Evolutionary conservation across 1,140 invertebrate genomes (phyloP).

Genomic region (Saxidomus purpurata): DNA sequence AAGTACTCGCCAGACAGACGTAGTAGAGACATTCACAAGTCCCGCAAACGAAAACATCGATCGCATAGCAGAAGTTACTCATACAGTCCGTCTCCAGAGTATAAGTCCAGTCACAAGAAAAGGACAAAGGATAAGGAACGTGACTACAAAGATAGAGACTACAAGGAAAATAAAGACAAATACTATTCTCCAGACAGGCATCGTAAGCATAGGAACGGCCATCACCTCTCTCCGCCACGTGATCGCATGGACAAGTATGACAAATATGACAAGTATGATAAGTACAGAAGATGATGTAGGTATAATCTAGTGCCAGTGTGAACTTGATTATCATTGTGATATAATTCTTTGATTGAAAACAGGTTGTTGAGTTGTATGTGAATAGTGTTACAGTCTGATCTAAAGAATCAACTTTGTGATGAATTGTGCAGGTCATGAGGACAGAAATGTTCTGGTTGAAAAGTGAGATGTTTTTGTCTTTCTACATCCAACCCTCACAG

Average conservation of each 20-base stretch:
- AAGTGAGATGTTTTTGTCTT: too few relatives aligned
- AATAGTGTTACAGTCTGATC: too few relatives aligned
- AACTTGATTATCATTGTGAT: background rate
- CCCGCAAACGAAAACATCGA: slow-evolving; percentile 69
- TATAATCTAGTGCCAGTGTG: background rate
- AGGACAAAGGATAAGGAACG: slow-evolving; percentile 75
- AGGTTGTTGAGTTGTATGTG: too few relatives aligned
- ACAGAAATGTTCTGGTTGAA: too few relatives aligned
- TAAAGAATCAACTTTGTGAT: too few relatives aligned
- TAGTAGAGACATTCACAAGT: slow-evolving; percentile 54
- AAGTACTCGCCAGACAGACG: slow-evolving; percentile 70
- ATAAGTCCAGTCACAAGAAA: slow-evolving; percentile 75
- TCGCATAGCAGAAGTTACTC: slow-evolving; percentile 74
- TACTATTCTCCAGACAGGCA: slow-evolving; percentile 76
- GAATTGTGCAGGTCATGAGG: too few relatives aligned
- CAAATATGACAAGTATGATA: slow-evolving; percentile 72
- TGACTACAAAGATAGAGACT: slow-evolving; percentile 68
- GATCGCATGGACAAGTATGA: slow-evolving; percentile 76
- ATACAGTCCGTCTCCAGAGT: slow-evolving; percentile 72
- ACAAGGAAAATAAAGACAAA: slow-evolving; percentile 63
- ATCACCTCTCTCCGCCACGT: slow-evolving; percentile 74
- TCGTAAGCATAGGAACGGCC: slow-evolving; percentile 77
- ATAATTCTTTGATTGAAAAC: too few relatives aligned
- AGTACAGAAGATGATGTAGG: slow-evolving; percentile 36
- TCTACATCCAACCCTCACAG: too few relatives aligned